Conservation (phyloP, 1,140 invertebrate genomes). For the Megalonaias nervosa region DNA sequence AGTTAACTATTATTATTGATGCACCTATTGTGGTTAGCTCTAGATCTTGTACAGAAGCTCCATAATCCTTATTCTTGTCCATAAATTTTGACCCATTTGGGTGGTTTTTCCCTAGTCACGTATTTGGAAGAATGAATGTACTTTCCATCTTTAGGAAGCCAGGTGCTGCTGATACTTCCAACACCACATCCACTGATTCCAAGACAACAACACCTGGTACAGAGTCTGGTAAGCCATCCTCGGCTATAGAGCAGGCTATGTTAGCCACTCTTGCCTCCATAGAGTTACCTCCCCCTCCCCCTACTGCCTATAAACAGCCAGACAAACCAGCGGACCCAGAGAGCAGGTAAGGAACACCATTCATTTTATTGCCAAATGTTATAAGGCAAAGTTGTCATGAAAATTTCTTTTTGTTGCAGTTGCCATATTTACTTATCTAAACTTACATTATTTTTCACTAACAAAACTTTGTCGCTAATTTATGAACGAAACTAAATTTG, state of each 20-base stretch:
- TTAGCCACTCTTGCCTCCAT: conserved; percentile 85
- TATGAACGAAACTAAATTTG: too few species aligned
- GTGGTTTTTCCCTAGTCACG: too few species aligned
- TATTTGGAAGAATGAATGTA: too few species aligned
- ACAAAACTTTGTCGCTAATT: background rate
- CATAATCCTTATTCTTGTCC: too few species aligned
- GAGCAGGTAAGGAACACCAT: conserved; percentile 23
- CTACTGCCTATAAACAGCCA: conserved; percentile 27
- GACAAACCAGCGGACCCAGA: conserved; percentile 33
- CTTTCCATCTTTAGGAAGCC: too few species aligned
- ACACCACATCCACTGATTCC: background rate
- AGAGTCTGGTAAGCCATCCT: conserved; percentile 65
- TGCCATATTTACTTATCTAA: background rate
- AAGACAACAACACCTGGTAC: conserved; percentile 20
- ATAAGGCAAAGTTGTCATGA: background rate
- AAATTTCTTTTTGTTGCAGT: background rate
- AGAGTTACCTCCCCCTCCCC: conserved; percentile 62
- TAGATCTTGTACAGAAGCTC: too few species aligned
- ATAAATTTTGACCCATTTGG: too few species aligned
- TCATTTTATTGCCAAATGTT: too few species aligned
- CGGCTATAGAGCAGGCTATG: conserved; percentile 93
- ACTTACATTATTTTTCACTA: background rate
- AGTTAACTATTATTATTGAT: too few species aligned
- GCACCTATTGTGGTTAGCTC: too few species aligned
- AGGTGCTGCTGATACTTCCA: background rate